A percentile compares a stretch with the other conserved stretches of the same genome.
phyloP scores from a whole-genome alignment of 2,888 invertebrate species.

The Ochropleura plecta region DNA sequence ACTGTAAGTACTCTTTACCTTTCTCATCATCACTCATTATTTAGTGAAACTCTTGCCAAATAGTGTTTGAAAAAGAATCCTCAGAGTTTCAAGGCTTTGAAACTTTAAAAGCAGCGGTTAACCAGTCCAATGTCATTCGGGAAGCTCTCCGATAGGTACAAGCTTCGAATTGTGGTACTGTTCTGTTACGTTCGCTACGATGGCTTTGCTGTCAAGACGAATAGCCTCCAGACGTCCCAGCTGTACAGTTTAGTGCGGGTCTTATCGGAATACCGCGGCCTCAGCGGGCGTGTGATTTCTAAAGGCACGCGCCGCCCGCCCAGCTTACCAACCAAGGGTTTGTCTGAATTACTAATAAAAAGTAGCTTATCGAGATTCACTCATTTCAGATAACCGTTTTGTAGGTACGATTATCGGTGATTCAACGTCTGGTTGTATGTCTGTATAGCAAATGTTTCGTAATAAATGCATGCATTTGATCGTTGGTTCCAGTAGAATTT shows the following conservation, averaged over 20 bases:
- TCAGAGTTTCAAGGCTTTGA: constrained; percentile 2
- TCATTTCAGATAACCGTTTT: constrained; percentile 34
- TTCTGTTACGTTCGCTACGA: constrained; percentile 16
- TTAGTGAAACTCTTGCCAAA: constrained; percentile 18
- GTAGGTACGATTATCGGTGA: constrained; percentile 1
- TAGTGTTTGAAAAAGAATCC: constrained; percentile 19
- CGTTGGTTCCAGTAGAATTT: background rate
- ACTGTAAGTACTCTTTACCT: constrained; percentile 93
- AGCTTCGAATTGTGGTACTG: constrained; percentile 15
- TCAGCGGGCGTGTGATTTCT: constrained; percentile 15
- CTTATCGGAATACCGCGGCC: constrained; percentile 18
- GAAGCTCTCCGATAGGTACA: constrained; percentile 20
- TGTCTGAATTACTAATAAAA: constrained; percentile 9
- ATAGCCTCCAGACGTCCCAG: constrained; percentile 24
- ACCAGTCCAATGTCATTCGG: constrained; percentile 17
- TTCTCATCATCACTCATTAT: constrained; percentile 2
- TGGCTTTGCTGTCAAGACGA: constrained; percentile 26
- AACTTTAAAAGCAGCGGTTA: constrained; percentile 2
- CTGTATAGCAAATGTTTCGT: background rate
- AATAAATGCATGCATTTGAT: constrained; percentile 6
- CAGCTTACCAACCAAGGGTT: background rate
- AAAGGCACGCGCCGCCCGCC: background rate
- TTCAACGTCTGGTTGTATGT: background rate
- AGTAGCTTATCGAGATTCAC: background rate
- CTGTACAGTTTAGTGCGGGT: constrained; percentile 7